Evolutionary conservation across 2,888 invertebrate species (phyloP), one percentile per base, ranked within the genome.

Genomic region (Xestia xanthographa): DNA sequence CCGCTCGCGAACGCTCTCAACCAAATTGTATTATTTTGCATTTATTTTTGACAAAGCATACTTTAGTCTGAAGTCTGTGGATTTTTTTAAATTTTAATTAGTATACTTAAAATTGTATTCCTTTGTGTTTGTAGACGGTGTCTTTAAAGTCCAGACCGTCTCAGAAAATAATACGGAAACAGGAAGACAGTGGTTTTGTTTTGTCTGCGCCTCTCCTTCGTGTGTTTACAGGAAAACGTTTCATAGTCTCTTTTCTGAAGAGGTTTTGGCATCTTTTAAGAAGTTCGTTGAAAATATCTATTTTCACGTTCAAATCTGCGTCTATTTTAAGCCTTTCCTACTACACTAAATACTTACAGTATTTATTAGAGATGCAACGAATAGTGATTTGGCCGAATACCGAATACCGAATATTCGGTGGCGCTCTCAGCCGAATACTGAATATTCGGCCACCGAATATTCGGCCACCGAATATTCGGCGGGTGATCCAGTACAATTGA

Each of bases 11-110:
- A 91, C 90, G 92, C 94, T 95, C 92, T 95, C 93, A 94, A 91
- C 93, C 91, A 95, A 95, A 96, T 96, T 96, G 96, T 96, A 96
- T 96, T 96, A 95, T 95, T 95, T 95, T 95, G 95, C 96, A 96
- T 96, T 95, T 92, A 95, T 94, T 95, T 95, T 95, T 95, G 94
- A 94, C 94, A 94, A 94, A 94, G 93, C 93, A 92, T 91, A 91
- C 92, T 92, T 91, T 88, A 88, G 88, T 90, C 87, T 89, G 90
- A 87, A 86, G 89, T 90, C 73, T 38, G 88, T 85, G 85, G 87
- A 87, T 89, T 85, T 85, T 84, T 85, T 84, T 77, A 38, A 81
- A 75, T 80, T 84, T 83, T 85, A 87, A 87, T 88, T 86, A 86
- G 84, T 79, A 75, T 79, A 82, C 80, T 84, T 80, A 75, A 73